These are phyloP conservation scores for Bathynomus jamesi DNA, from an alignment of 1,140 invertebrate genomes.

Conservation along the genomic window DNA sequence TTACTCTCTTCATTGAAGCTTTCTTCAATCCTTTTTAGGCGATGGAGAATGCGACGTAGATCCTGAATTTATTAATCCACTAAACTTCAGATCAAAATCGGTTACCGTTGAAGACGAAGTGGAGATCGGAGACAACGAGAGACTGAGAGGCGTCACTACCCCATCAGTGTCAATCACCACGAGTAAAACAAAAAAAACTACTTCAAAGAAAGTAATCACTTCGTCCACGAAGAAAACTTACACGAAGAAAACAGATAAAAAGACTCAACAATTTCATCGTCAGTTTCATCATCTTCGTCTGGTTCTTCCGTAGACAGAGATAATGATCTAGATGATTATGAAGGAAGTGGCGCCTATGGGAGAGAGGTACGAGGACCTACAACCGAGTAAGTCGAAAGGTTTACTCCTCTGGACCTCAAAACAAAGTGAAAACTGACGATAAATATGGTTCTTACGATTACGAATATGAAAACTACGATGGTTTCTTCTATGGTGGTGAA, in stretches of 20 bases:
- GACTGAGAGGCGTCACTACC: background rate
- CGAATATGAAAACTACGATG: slow-evolving; percentile 14
- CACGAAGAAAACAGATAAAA: slow-evolving; percentile 16
- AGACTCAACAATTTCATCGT: too few relatives aligned
- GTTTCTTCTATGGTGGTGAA: background rate
- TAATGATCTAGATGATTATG: slow-evolving; percentile 12
- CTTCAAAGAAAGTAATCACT: slow-evolving; percentile 15
- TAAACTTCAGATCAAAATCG: slow-evolving; percentile 47
- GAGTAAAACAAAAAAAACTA: slow-evolving; percentile 17
- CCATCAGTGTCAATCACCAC: background rate
- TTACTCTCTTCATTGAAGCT: too few relatives aligned
- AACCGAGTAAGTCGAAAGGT: slow-evolving; percentile 19
- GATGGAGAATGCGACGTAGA: slow-evolving; percentile 56
- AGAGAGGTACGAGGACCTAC: slow-evolving; percentile 15
- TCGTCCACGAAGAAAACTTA: slow-evolving; percentile 8
- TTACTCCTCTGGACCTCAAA: slow-evolving; percentile 2
- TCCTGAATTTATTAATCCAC: slow-evolving; percentile 57
- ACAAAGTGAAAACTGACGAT: slow-evolving; percentile 6
- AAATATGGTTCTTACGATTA: slow-evolving; percentile 5
- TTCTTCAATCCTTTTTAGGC: slow-evolving; percentile 38
- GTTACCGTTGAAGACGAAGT: slow-evolving; percentile 21
- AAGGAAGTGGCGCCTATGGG: background rate
- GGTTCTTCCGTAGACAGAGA: background rate
- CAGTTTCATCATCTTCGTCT: slow-evolving; percentile 5
- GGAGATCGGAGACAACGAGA: slow-evolving; percentile 7